These are phyloP conservation scores for Zaprionus camerounensis DNA, from an alignment of 1,140 invertebrate species.

Conservation along the genomic window DNA sequence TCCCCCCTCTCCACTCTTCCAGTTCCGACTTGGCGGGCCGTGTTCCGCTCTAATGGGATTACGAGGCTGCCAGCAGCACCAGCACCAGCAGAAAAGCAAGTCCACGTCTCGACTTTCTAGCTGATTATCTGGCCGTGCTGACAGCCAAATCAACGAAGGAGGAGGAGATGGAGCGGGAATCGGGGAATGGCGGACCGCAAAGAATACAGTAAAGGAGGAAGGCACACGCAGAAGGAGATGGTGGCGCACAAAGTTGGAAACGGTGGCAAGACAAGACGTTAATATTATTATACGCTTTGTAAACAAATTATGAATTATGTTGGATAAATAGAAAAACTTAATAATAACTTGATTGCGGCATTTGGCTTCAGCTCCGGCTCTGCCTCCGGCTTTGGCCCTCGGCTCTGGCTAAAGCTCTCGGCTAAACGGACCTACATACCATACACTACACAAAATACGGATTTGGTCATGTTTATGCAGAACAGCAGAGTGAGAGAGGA, in stretches of 20 bases:
- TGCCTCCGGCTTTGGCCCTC: constrained; percentile 6
- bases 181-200: background rate
- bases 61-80: constrained; percentile 35
- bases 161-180: background rate
- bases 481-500: background rate
- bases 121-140: constrained; percentile 72
- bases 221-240: background rate
- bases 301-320: constrained; percentile 83
- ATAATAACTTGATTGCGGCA: constrained; percentile 83
- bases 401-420: constrained; percentile 3
- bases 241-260: constrained; percentile 20
- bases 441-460: background rate
- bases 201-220: background rate
- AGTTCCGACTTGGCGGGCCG: constrained; percentile 26
- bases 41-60: constrained; percentile 59
- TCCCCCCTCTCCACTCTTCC: constrained; percentile 20
- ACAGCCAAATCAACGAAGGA: constrained; percentile 56
- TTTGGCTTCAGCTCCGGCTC: constrained; percentile 45
- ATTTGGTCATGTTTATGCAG: background rate
- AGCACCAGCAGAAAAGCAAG: constrained; percentile 34
- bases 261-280: constrained; percentile 66
- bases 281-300: constrained; percentile 83
- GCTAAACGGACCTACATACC: background rate
- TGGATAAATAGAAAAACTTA: constrained; percentile 83
- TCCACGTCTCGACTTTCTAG: constrained; percentile 52